Evolutionary conservation across 2,113 vertebrate genomes (phyloP), one percentile per base, ranked within the genome.

Genomic region (Arenaria interpres): DNA sequence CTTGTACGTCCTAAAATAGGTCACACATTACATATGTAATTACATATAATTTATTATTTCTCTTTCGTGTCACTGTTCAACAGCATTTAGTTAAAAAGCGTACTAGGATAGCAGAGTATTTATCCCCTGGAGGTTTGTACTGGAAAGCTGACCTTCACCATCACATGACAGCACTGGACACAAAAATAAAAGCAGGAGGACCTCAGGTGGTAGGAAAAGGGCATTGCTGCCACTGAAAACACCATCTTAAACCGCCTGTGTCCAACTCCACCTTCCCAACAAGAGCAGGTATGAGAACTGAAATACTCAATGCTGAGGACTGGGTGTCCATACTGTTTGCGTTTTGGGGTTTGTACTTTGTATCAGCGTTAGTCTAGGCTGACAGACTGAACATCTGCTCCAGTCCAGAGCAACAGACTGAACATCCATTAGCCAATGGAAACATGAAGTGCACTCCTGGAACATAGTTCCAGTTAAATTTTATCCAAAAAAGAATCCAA

Each of bases 171-270:
- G 33, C 3, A 37, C n/a, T 33, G n/a, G 81, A 64, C 45, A 88
- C 72, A 97, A 95, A 97, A 95, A 90, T 90, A 94, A 96, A 89
- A 69, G 91, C 8, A 69, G 12, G 73, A 97, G 94, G 95, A 50
- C 96, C 97, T 97, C 96, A n/a, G 57, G 94, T 96, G 97, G 96
- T 50, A 90, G 91, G 54, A 82, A 90, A 68, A 0, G 37, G 82
- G 85, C 85, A 96, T 39, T 96, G 76, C 92, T 67, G 83, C 48
- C 72, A 66, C 57, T 57, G n/a, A 25, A 43, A 84, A 8, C 39
- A 45, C 10, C 22, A 7, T 23, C 32, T 78, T 4, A 25, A 56
- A 46, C 2, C 35, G 45, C 14, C 51, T n/a, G 19, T 8, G 30
- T 1, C 18, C 68, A 20, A 41, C 14, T 6, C 54, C 9, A 24